Evolutionary conservation across 2,888 invertebrate species (phyloP), one percentile per base, ranked within the genome.

Genomic region (Laothoe populi): DNA sequence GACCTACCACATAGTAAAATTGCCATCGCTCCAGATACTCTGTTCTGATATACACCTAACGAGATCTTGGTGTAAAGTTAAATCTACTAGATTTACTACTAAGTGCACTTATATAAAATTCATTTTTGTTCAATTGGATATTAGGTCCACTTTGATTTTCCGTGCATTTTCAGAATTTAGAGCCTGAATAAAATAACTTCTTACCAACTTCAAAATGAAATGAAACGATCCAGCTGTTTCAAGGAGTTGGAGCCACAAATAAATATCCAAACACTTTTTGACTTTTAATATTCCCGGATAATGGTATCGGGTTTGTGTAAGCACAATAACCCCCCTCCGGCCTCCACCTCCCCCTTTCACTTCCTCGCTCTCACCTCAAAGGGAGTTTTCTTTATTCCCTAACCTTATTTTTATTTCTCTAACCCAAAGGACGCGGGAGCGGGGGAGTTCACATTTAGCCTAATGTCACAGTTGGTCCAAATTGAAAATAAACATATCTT

Each of bases 401-500:
- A 53, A 42, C 60, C 31, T 45, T 45, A 60, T 60, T 48, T 61
- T 61, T 61, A 40, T 53, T 53, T 53, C 40, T 62, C 64, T 68
- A 53, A 53, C 53, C 53, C 53, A 49, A 64, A 49, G 63, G 59
- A 65, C 59, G 46, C 70, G 42, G 63, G 13, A 35, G 45, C 63
- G 31, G 53, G 53, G 21, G 57, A 66, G 60, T 49, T 63, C 63
- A 66, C 71, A 67, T 71, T 71, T 68, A 72, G 67, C 69, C 63
- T 71, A 69, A 74, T 71, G 74, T 72, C 75, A 70, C 74, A 73
- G 72, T 72, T 69, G 70, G 70, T 68, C 69, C 71, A 81, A 81
- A 81, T 81, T 81, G 82, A 82, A 82, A 79, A 81, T 81, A 81
- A 82, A 81, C 80, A 81, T 75, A 77, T 75, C 73, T 70, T 70